Evolutionary conservation across 2,797 vertebrate genomes (phyloP).

Genomic region (Eleutherodactylus coqui): DNA sequence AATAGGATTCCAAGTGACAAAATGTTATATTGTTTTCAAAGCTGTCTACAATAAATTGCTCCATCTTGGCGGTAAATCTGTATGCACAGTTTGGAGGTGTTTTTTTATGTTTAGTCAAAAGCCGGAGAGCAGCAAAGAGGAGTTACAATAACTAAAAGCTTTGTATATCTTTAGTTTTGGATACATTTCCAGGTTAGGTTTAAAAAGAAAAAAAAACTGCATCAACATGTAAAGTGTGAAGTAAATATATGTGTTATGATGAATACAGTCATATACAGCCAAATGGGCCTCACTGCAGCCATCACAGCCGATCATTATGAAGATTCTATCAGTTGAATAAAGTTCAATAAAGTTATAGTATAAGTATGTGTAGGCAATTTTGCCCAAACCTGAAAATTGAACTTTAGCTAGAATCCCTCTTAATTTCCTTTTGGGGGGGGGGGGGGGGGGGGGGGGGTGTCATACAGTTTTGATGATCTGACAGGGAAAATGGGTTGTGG

Average conservation of each 20-base stretch:
- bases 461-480: not conserved
- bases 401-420: too few species aligned
- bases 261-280: not conserved
- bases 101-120: not conserved
- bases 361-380: not conserved
- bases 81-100: not conserved
- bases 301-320: not conserved
- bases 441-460: too few species aligned
- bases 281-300: not conserved
- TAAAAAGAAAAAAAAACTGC: not conserved
- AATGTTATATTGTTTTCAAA: not conserved
- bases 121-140: not conserved
- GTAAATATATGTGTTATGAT: not conserved
- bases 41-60: not conserved
- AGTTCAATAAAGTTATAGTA: not conserved
- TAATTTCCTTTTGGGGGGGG: too few species aligned
- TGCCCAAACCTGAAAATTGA: too few species aligned
- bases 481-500: too few species aligned
- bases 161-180: not conserved
- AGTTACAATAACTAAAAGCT: not conserved
- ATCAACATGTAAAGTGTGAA: not conserved
- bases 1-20: not conserved
- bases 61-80: too few species aligned
- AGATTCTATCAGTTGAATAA: not conserved
- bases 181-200: not conserved